phyloP scores from a whole-genome alignment of 2,797 vertebrate species.

The Arctocebus calabarensis region DNA sequence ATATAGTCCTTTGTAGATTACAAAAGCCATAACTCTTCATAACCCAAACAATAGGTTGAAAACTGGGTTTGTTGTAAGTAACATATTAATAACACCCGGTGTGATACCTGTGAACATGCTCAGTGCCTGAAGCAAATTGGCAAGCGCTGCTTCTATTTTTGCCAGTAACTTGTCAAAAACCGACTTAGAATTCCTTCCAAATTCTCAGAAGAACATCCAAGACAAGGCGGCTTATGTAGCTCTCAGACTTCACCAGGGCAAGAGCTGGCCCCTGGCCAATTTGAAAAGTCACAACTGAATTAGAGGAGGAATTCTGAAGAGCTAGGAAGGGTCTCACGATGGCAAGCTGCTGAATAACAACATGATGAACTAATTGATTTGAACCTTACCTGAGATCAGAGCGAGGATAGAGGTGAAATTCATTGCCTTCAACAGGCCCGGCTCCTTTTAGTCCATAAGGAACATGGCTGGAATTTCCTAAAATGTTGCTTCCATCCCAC shows the following conservation, averaged over 20 bases:
- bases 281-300: conserved; percentile 41
- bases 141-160: conserved; percentile 60
- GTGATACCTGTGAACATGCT: conserved; percentile 68
- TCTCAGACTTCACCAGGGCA: background rate
- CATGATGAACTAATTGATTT: conserved; percentile 51
- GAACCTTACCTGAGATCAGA: background rate
- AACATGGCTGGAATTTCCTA: background rate
- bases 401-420: conserved; percentile 41
- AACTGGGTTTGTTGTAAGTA: conserved; percentile 65
- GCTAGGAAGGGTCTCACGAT: conserved; percentile 26
- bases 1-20: background rate
- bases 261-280: conserved; percentile 67
- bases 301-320: conserved; percentile 47
- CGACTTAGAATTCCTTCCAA: conserved; percentile 70
- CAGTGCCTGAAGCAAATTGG: conserved; percentile 68
- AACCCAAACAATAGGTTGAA: conserved; percentile 48
- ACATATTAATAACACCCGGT: conserved; percentile 66
- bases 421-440: background rate
- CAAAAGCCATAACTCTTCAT: background rate
- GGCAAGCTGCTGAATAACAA: conserved; percentile 35
- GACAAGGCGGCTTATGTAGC: conserved; percentile 38
- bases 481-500: rapidly evolving
- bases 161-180: conserved; percentile 79
- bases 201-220: conserved; percentile 70
- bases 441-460: background rate